Evolutionary conservation across 2,113 vertebrate species (phyloP).

Genomic region (Passer domesticus): DNA sequence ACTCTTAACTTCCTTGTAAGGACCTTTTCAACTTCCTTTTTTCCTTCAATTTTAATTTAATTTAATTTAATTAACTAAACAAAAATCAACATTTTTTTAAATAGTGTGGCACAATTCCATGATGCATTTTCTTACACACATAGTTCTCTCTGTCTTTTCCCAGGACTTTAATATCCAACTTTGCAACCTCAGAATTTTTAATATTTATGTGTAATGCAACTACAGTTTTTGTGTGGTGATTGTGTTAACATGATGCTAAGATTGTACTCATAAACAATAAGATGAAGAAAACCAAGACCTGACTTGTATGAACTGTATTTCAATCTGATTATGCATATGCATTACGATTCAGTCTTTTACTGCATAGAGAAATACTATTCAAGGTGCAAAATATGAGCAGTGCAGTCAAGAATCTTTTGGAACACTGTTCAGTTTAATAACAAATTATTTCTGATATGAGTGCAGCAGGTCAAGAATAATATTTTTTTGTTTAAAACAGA

Average conservation of each 20-base stretch:
- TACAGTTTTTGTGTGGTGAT: background rate
- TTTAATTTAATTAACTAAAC: background rate
- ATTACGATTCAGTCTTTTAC: background rate
- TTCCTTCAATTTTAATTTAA: background rate
- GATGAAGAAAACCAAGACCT: background rate
- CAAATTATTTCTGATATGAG: background rate
- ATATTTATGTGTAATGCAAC: background rate
- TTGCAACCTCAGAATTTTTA: background rate
- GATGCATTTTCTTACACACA: background rate
- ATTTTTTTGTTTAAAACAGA: background rate
- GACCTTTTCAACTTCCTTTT: background rate
- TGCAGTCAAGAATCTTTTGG: background rate
- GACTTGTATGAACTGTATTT: background rate
- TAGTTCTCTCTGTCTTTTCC: background rate
- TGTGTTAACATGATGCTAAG: background rate
- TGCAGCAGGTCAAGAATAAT: background rate
- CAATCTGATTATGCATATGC: background rate
- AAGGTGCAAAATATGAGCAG: background rate
- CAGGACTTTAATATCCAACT: background rate
- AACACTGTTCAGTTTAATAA: background rate
- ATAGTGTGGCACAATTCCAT: background rate
- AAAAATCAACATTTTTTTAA: rapidly evolving
- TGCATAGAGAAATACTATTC: background rate
- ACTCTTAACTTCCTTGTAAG: background rate
- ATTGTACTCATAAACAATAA: background rate